Evolutionary conservation across 1,140 invertebrate genomes (phyloP).

Genomic region (Brachionus sp.): DNA sequence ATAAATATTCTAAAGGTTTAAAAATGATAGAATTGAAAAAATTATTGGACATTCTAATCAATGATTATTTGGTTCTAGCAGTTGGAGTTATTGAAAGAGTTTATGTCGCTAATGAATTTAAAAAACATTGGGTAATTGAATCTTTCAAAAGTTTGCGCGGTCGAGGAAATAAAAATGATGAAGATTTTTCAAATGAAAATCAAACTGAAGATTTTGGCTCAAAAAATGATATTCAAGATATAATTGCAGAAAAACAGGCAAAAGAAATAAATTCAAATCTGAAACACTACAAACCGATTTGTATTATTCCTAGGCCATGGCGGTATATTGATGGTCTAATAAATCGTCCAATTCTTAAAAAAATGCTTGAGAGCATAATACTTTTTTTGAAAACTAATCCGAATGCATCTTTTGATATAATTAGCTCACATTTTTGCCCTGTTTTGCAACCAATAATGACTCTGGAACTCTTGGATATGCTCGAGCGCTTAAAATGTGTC

Average conservation of each 20-base stretch:
- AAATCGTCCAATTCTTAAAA: constrained; percentile 34
- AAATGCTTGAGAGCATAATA: constrained; percentile 22
- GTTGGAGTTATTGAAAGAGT: constrained; percentile 27
- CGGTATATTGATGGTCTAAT: constrained; percentile 24
- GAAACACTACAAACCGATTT: constrained; percentile 40
- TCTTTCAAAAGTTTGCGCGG: constrained; percentile 4
- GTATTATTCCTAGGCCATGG: constrained; percentile 40
- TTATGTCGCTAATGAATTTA: constrained; percentile 39
- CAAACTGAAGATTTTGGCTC: not conserved
- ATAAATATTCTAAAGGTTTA: not conserved
- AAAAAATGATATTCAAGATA: not conserved
- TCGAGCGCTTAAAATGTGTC: constrained; percentile 30
- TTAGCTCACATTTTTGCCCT: constrained; percentile 27
- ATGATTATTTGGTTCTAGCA: not conserved
- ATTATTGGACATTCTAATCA: not conserved
- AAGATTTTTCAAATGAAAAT: not conserved
- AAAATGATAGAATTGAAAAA: constrained; percentile 3
- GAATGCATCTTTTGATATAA: not conserved
- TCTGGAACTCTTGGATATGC: constrained; percentile 28
- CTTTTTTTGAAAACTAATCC: constrained; percentile 34
- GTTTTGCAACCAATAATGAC: constrained; percentile 44
- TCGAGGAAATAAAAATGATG: not conserved
- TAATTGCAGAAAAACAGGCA: not conserved
- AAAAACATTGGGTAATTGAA: constrained; percentile 43
- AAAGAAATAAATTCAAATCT: not conserved